phyloP scores from a whole-genome alignment of 2,797 vertebrate genomes.

The Eulemur mongoz region DNA sequence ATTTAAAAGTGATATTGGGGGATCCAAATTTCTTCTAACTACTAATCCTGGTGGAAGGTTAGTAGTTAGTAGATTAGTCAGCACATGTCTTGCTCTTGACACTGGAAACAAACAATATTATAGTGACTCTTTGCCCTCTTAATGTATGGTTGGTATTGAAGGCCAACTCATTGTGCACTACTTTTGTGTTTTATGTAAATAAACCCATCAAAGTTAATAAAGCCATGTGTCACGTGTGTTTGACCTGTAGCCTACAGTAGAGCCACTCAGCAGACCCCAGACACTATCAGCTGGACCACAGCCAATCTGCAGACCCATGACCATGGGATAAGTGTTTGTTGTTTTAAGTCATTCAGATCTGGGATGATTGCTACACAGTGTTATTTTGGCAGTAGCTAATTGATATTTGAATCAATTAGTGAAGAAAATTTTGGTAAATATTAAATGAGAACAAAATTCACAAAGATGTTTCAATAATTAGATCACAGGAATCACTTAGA shows the following conservation, averaged over 20 bases:
- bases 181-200: background rate
- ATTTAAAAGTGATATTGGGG: background rate
- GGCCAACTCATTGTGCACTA: accelerated
- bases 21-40: background rate
- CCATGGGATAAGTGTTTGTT: background rate
- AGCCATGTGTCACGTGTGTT: background rate
- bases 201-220: background rate
- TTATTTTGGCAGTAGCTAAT: background rate
- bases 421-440: background rate
- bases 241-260: accelerated
- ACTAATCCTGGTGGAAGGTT: background rate
- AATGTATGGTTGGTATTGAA: background rate
- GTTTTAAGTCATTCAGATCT: background rate
- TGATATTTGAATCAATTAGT: background rate
- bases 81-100: background rate
- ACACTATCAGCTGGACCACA: background rate
- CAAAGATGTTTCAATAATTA: background rate
- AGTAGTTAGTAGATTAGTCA: background rate
- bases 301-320: background rate
- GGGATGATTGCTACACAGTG: background rate
- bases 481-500: background rate
- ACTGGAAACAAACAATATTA: background rate
- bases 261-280: background rate
- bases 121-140: background rate
- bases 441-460: background rate